These are phyloP conservation scores for Elanus axillaris DNA, from an alignment of 2,113 vertebrate species.

Conservation along the genomic window DNA sequence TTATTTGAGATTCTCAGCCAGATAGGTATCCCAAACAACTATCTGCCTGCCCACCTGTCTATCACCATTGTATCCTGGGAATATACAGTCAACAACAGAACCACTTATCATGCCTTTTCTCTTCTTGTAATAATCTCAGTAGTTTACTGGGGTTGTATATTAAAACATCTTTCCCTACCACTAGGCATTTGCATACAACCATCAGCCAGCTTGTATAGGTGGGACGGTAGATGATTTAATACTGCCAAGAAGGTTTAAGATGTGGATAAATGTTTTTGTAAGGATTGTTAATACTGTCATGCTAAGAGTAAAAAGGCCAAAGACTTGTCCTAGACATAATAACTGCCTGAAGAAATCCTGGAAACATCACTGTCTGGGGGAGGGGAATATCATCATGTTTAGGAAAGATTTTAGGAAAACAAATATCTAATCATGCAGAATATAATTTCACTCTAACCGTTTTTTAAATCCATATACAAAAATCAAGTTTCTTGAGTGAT, in stretches of 20 bases:
- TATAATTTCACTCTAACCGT: not conserved
- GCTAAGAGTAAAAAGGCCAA: not conserved
- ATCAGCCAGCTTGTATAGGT: slow-evolving; percentile 29
- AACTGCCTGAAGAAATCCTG: not conserved
- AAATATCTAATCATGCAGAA: not conserved
- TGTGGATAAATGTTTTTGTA: slow-evolving; percentile 51
- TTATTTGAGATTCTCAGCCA: not conserved
- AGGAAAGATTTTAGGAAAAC: not conserved
- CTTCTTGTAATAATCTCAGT: slow-evolving; percentile 8
- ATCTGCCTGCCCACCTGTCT: not conserved
- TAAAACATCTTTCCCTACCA: not conserved
- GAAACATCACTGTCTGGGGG: not conserved
- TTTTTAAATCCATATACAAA: not conserved
- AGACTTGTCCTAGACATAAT: not conserved
- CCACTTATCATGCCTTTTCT: slow-evolving; percentile 13
- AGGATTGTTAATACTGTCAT: not conserved
- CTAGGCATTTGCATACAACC: slow-evolving; percentile 52
- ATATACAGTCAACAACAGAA: not conserved
- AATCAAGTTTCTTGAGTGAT: not conserved
- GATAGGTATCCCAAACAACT: not conserved
- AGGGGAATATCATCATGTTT: not conserved
- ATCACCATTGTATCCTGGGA: not conserved
- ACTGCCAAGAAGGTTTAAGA: slow-evolving; percentile 2
- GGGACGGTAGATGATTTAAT: slow-evolving; percentile 48
- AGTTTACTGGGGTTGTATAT: slow-evolving; percentile 44